phyloP scores from a whole-genome alignment of 2,888 invertebrate genomes.

The Nemapogon koenigi region DNA sequence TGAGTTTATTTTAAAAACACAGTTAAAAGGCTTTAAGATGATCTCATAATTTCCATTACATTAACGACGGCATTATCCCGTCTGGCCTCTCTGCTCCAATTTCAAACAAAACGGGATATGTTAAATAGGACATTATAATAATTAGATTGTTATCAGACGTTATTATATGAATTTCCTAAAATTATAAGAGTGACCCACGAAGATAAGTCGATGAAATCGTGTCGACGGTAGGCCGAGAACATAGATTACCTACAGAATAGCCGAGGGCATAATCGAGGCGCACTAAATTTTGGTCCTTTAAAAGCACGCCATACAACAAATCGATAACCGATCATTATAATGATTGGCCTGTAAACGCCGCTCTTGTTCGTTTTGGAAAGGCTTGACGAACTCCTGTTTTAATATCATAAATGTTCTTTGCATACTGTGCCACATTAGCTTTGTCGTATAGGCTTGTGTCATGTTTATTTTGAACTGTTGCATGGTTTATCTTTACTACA shows the following conservation, averaged over 20 bases:
- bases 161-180: constrained; percentile 61
- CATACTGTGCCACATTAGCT: neutral
- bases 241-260: constrained; percentile 45
- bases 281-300: constrained; percentile 54
- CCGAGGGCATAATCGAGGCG: constrained; percentile 45
- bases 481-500: no score
- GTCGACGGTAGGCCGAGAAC: constrained; percentile 42
- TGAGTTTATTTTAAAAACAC: constrained; percentile 58
- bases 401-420: constrained; percentile 22
- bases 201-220: constrained; percentile 57
- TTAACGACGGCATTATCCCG: constrained; percentile 51
- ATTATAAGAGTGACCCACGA: constrained; percentile 52
- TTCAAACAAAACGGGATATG: constrained; percentile 53
- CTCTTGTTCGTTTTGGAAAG: constrained; percentile 40
- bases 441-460: neutral
- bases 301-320: constrained; percentile 53
- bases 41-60: constrained; percentile 54
- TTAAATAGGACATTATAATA: constrained; percentile 63
- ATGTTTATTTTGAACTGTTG: neutral
- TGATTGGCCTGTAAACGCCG: constrained; percentile 56
- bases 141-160: constrained; percentile 62
- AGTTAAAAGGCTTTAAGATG: constrained; percentile 46
- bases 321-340: constrained; percentile 63
- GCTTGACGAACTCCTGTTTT: constrained; percentile 51
- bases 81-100: constrained; percentile 44